These are phyloP conservation scores for Rhizoglyphus robini DNA, from an alignment of 1,140 invertebrate genomes.

Conservation along the genomic window DNA sequence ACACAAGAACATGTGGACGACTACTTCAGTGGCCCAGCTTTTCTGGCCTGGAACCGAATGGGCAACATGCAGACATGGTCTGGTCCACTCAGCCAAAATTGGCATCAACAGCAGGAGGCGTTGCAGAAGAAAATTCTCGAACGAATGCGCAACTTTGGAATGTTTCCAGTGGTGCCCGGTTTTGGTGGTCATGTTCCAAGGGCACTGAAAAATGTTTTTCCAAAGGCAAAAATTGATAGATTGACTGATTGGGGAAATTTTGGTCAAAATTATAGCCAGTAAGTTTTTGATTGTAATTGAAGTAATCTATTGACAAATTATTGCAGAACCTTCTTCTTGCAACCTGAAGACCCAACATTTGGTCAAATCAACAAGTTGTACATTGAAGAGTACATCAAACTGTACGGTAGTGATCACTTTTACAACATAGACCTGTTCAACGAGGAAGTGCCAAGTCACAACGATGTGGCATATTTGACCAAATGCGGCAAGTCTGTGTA, in stretches of 20 bases:
- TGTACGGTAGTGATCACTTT: conserved; percentile 63
- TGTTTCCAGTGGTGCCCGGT: conserved; percentile 65
- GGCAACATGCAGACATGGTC: conserved; percentile 81
- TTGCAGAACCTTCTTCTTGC: conserved; percentile 45
- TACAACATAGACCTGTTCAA: conserved; percentile 88
- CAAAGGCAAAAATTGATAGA: conserved; percentile 49
- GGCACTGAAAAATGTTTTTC: conserved; percentile 46
- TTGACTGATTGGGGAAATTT: conserved; percentile 60
- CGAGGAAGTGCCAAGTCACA: conserved; percentile 53
- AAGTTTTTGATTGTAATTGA: conserved; percentile 24
- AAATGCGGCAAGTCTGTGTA: conserved; percentile 53
- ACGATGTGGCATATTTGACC: conserved; percentile 46
- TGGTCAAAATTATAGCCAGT: conserved; percentile 56
- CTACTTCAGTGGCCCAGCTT: conserved; percentile 82
- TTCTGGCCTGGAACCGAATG: conserved; percentile 75
- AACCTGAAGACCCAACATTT: conserved; percentile 64
- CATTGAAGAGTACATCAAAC: conserved; percentile 48
- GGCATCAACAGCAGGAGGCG: conserved; percentile 49
- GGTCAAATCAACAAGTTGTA: conserved; percentile 52
- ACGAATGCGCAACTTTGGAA: conserved; percentile 65
- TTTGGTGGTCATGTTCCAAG: conserved; percentile 77
- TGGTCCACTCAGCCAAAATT: conserved; percentile 55
- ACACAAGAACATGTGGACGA: conserved; percentile 56
- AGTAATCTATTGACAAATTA: neutral
- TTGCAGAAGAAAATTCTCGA: conserved; percentile 61